Evolutionary conservation across 2,113 vertebrate genomes (phyloP).

Genomic region (Indicator indicator): DNA sequence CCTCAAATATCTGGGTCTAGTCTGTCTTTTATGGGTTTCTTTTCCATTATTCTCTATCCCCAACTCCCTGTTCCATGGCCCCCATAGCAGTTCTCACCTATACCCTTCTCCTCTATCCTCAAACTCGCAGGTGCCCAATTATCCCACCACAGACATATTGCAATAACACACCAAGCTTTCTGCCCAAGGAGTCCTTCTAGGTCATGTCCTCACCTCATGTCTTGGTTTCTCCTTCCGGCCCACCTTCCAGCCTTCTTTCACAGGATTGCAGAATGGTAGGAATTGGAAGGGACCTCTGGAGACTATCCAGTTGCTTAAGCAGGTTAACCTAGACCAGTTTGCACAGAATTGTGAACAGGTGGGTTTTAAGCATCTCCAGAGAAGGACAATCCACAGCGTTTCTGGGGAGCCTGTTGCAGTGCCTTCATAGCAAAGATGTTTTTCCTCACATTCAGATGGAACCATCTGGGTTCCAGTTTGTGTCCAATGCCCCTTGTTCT

Average conservation of each 20-base stretch:
- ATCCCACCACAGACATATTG: neutral
- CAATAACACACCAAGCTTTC: neutral
- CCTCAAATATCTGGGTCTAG: neutral
- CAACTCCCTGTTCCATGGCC: neutral
- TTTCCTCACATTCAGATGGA: no score
- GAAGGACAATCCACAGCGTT: no score
- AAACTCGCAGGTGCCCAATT: neutral
- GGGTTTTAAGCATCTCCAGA: no score
- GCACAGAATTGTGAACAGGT: neutral
- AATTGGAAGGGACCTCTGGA: neutral
- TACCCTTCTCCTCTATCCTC: neutral
- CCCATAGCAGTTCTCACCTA: neutral
- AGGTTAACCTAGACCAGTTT: neutral
- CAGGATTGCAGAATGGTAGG: neutral
- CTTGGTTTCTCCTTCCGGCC: neutral
- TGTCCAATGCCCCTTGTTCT: no score
- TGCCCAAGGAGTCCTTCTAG: neutral
- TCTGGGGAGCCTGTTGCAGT: no score
- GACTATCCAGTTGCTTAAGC: neutral
- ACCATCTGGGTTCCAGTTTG: no score
- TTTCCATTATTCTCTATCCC: neutral
- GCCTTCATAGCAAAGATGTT: no score
- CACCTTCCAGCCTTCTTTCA: neutral
- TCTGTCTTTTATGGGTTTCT: neutral
- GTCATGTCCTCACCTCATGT: neutral